Evolutionary conservation across 92 coral and sea anemone species (phyloP), one percentile per base, ranked within the genome.

Genomic region (Phenganax subtilis): DNA sequence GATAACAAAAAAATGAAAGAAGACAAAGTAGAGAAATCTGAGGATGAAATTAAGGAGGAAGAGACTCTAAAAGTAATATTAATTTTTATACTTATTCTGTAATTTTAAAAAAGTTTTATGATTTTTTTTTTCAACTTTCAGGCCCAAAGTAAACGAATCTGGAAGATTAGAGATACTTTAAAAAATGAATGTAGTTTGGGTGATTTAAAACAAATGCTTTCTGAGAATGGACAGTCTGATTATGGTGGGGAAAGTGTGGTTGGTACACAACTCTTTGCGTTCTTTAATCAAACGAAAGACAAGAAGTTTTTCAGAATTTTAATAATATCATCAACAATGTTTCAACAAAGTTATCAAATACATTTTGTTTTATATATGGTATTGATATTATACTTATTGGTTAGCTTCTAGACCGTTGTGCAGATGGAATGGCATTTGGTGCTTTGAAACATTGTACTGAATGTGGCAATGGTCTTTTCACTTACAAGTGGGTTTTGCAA

Each of bases 391-490:
- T 47, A 30, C 44, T 51, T 61, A 58, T 64, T 47, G 57, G 27
- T 12, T 65, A 94, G 98, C 78, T 94, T 17, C 89, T 94, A 65
- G 90, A 94, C 85, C 85, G 96, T 69, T 94, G 98, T 85, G 84
- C 97, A 55, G 98, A 94, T 88, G 99, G 99, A 27, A 88, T 96
- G 89, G 90, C 96, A 53, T 96, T 96, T 90, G 99, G 99, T 27
- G 85, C 89, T 70, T 81, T 96, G 67, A 84, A 88, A 67, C 91
- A 84, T 16, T 96, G 99, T 66, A 75, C 83, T 3, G 99, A 96
- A 75, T 96, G 99, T 72, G 86, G 79, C 8, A 60, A 76, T 54
- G 99, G 99, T 57, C 80, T 57, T 14, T 90, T 96, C 47, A 90
- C 85, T 7, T 92, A 87, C 74, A 87, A 93, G 99, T 93, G 65